Conservation (phyloP, 2,797 vertebrate species). For the Coilia nasus region DNA sequence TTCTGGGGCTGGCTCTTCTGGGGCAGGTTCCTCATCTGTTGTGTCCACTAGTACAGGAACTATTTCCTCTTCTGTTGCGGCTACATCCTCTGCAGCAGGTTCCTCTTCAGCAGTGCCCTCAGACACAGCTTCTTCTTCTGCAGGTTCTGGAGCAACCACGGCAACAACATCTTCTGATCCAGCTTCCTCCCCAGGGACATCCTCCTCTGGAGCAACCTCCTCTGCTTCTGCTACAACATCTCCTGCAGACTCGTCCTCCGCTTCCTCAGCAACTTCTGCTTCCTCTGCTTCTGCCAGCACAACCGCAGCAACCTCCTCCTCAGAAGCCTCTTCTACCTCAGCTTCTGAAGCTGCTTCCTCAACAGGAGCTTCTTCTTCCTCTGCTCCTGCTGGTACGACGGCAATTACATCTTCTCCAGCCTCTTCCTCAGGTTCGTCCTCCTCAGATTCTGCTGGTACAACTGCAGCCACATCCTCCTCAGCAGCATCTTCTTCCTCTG, state of each 20-base stretch:
- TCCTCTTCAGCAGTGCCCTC: conserved; percentile 4
- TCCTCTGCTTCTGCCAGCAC: conserved; percentile 6
- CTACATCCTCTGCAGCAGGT: neutral
- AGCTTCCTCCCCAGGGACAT: no score
- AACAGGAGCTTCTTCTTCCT: conserved; percentile 2
- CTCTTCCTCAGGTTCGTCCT: no score
- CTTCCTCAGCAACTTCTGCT: neutral
- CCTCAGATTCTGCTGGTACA: no score
- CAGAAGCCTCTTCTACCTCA: neutral
- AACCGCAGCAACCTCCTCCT: neutral
- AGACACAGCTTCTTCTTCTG: neutral
- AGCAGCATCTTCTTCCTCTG: no score
- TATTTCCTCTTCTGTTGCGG: neutral
- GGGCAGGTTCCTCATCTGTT: neutral
- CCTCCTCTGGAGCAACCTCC: neutral
- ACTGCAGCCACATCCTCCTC: no score
- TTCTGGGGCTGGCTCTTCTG: neutral
- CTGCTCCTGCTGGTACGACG: conserved; percentile 15
- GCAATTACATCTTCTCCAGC: no score
- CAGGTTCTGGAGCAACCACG: no score
- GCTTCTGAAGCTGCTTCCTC: neutral
- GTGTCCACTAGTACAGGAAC: neutral
- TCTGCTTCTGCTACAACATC: neutral
- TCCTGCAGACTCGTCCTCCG: no score
- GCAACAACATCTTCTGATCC: no score